These are phyloP conservation scores for Priapulus caudatus DNA, from an alignment of 2,888 invertebrate genomes.

Conservation along the genomic window DNA sequence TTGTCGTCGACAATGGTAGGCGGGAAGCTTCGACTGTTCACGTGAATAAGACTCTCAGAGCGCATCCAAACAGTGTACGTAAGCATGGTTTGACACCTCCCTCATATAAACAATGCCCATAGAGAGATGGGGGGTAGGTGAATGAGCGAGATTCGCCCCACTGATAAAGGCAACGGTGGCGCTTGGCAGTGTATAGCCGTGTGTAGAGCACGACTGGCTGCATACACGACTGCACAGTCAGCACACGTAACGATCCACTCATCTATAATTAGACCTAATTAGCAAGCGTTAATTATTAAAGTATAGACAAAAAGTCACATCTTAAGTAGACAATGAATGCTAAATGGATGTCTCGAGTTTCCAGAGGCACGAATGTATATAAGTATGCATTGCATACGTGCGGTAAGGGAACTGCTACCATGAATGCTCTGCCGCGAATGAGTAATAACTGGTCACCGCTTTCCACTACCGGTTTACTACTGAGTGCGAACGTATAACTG, in stretches of 20 bases:
- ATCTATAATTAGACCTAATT: neutral
- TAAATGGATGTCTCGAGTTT: too few species aligned
- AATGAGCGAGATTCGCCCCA: neutral
- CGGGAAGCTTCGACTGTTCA: neutral
- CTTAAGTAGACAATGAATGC: neutral
- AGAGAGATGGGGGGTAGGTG: neutral
- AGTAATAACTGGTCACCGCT: too few species aligned
- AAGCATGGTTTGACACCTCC: conserved; percentile 1
- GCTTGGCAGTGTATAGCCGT: neutral
- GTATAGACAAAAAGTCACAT: neutral
- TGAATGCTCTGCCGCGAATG: too few species aligned
- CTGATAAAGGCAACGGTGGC: neutral
- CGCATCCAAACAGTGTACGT: neutral
- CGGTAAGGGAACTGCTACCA: too few species aligned
- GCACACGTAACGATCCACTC: neutral
- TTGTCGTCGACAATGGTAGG: neutral
- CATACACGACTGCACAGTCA: neutral
- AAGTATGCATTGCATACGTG: too few species aligned
- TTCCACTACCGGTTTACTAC: too few species aligned
- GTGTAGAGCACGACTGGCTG: neutral
- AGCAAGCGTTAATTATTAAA: neutral
- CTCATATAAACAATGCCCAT: neutral
- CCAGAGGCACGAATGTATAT: too few species aligned
- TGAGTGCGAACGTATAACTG: too few species aligned
- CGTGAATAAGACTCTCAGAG: neutral